These are phyloP conservation scores for Kryphioiulus occultus DNA, from an alignment of 2,888 invertebrate species.

Conservation along the genomic window DNA sequence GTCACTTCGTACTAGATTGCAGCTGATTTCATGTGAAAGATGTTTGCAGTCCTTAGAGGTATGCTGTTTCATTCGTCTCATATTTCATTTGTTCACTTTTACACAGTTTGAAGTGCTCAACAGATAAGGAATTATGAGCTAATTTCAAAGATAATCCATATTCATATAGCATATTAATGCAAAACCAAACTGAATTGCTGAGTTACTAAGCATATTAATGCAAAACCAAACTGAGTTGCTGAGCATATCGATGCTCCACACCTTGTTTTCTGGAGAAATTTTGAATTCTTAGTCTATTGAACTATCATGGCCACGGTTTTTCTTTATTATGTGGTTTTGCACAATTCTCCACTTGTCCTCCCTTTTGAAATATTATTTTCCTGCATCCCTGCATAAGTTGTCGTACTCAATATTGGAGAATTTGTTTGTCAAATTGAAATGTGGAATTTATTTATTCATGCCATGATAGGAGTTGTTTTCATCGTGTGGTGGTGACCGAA, in stretches of 20 bases:
- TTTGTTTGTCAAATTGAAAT: neutral
- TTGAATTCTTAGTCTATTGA: too few relatives aligned
- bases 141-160: too few relatives aligned
- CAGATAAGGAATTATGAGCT: too few relatives aligned
- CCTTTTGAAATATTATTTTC: neutral
- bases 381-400: neutral
- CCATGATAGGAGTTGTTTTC: slow-evolving; percentile 50
- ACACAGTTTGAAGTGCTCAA: neutral
- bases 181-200: too few relatives aligned
- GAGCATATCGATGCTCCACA: too few relatives aligned
- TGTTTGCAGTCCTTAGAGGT: slow-evolving; percentile 49
- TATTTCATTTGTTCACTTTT: neutral
- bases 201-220: too few relatives aligned
- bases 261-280: too few relatives aligned
- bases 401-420: neutral
- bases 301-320: neutral
- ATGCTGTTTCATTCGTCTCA: neutral
- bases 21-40: slow-evolving; percentile 44
- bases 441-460: neutral
- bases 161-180: too few relatives aligned
- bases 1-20: slow-evolving; percentile 42
- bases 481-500: slow-evolving; percentile 51
- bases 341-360: too few relatives aligned
- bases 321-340: neutral
- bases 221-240: too few relatives aligned